Percentiles rank a stretch among this genome's conserved stretches.
Evolutionary conservation across 2,888 invertebrate genomes (phyloP).

Genomic region (Leucophenga maculata): DNA sequence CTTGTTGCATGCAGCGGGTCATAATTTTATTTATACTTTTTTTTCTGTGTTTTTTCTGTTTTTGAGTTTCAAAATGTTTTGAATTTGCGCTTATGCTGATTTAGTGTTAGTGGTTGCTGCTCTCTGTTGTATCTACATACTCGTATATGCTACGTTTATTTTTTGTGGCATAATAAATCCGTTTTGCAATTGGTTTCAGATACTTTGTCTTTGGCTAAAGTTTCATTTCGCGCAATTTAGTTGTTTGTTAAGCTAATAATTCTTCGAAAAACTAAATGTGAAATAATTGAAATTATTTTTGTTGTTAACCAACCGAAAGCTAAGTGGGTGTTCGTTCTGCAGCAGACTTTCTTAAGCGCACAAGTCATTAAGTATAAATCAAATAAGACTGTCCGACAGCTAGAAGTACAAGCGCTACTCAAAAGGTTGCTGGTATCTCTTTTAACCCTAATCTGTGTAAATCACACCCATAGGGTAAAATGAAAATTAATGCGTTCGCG

Average conservation of each 20-base stretch:
- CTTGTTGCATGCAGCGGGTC: slow-evolving; percentile 49
- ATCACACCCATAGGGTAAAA: slow-evolving; percentile 28
- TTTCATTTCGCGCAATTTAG: neutral
- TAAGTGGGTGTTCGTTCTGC: too few relatives aligned
- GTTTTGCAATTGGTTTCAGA: too few relatives aligned
- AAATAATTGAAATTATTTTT: too few relatives aligned
- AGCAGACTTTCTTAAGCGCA: too few relatives aligned
- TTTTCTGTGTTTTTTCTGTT: too few relatives aligned
- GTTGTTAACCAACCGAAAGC: too few relatives aligned
- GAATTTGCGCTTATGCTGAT: slow-evolving; percentile 62
- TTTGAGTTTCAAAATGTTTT: slow-evolving; percentile 54
- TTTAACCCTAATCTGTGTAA: slow-evolving; percentile 5
- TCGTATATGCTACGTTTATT: neutral
- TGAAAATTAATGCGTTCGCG: slow-evolving; percentile 31
- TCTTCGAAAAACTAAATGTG: too few relatives aligned
- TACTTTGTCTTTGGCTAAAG: neutral
- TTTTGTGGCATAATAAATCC: neutral
- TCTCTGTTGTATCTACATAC: slow-evolving; percentile 64
- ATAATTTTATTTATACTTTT: slow-evolving; percentile 45
- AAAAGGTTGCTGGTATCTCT: too few relatives aligned
- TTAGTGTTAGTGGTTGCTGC: slow-evolving; percentile 58
- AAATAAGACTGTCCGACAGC: neutral
- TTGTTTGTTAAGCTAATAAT: neutral
- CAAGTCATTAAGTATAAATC: slow-evolving; percentile 19
- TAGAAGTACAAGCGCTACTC: too few relatives aligned